Conservation (phyloP, 2,797 vertebrate genomes). For the Capromys pilorides region DNA sequence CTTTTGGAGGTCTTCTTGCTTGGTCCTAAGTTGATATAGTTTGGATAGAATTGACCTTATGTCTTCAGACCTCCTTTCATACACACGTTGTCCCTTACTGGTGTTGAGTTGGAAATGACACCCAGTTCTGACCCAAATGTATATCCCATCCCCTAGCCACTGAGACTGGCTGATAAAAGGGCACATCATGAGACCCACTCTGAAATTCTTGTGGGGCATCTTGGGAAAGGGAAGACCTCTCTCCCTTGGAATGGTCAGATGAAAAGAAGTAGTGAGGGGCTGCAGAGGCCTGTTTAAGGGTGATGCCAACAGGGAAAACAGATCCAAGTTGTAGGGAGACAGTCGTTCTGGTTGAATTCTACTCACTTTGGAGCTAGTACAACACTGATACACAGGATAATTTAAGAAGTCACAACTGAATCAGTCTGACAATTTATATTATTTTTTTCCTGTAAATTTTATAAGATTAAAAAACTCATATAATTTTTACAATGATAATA, state of each 20-base stretch:
- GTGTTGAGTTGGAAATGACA: background rate
- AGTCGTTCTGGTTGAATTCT: background rate
- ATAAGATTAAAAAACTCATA: background rate
- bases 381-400: background rate
- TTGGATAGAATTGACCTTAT: background rate
- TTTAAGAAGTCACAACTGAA: background rate
- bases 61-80: background rate
- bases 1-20: background rate
- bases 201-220: background rate
- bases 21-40: background rate
- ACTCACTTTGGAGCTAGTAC: background rate
- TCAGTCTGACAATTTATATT: background rate
- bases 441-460: constrained; percentile 23
- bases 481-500: background rate
- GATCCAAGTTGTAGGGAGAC: background rate
- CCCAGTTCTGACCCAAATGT: background rate
- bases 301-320: background rate
- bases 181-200: background rate
- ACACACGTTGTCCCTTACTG: rapidly evolving
- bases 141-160: too few relatives aligned
- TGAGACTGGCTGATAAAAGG: background rate
- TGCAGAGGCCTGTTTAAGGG: background rate
- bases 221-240: background rate
- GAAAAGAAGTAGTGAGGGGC: background rate
- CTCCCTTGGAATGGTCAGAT: background rate